Conservation (phyloP, 1,140 invertebrate species). For the Oryctes rhinoceros region DNA sequence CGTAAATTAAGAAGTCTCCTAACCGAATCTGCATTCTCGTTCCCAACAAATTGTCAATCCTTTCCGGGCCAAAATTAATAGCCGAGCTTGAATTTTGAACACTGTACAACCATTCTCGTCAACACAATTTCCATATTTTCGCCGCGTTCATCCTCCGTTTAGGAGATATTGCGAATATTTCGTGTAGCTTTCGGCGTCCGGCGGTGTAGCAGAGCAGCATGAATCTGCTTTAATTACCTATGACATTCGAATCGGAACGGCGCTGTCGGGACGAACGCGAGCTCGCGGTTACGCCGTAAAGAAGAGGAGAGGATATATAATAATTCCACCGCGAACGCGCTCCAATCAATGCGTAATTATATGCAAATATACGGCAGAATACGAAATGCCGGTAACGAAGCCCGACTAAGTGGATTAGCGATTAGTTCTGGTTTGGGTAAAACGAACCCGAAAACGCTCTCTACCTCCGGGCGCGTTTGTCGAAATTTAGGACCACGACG, state of each 20-base stretch:
- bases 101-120: too few species aligned
- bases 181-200: too few species aligned
- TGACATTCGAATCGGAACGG: neutral
- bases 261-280: neutral
- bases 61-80: too few species aligned
- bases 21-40: too few species aligned
- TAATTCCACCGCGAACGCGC: conserved; percentile 7
- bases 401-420: conserved; percentile 33
- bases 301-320: neutral
- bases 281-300: neutral
- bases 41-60: too few species aligned
- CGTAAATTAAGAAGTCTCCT: too few species aligned
- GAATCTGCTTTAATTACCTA: neutral
- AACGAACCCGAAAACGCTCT: neutral
- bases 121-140: too few species aligned
- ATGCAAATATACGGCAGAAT: conserved; percentile 29
- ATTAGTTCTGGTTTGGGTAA: conserved; percentile 3
- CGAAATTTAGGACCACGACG: neutral
- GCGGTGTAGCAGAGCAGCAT: too few species aligned
- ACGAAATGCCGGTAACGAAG: conserved; percentile 30
- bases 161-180: too few species aligned
- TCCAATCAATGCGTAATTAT: conserved; percentile 33
- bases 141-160: too few species aligned
- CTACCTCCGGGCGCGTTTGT: neutral
- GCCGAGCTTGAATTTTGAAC: too few species aligned